These are phyloP conservation scores for Tanytarsus gracilentus DNA, from an alignment of 2,888 invertebrate genomes.

Conservation along the genomic window DNA sequence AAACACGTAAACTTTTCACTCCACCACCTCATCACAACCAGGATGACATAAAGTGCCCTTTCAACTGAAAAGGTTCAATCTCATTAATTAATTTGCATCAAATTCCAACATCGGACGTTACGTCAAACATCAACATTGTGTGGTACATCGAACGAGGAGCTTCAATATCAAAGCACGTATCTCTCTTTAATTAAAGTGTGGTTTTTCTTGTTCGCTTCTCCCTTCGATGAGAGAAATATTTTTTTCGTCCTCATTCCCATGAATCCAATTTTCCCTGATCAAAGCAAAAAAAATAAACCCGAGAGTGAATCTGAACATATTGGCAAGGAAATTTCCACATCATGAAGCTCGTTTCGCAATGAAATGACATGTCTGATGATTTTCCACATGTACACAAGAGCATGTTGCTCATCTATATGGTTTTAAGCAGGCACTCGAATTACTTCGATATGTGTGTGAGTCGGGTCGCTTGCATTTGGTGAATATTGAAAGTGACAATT, in stretches of 20 bases:
- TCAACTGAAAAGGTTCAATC: neutral
- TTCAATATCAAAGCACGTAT: neutral
- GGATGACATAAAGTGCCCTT: too few species aligned
- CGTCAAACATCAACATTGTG: neutral
- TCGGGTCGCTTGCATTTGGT: neutral
- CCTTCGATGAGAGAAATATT: neutral
- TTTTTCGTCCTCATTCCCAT: neutral
- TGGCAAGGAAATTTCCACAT: slow-evolving; percentile 13
- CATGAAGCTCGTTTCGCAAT: slow-evolving; percentile 8
- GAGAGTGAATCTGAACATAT: slow-evolving; percentile 3
- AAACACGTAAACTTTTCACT: too few species aligned
- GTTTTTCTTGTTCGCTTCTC: neutral
- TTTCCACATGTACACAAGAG: neutral
- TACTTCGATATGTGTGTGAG: neutral
- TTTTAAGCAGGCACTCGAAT: neutral
- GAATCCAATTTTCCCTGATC: slow-evolving; percentile 28
- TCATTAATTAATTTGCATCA: slow-evolving; percentile 1
- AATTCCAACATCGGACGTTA: neutral
- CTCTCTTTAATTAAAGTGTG: slow-evolving; percentile 10
- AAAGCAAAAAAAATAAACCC: slow-evolving; percentile 17
- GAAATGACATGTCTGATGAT: slow-evolving; percentile 10
- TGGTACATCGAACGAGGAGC: neutral
- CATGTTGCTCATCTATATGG: neutral
- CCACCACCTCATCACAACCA: too few species aligned
- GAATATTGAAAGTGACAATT: slow-evolving; percentile 26